phyloP scores from a whole-genome alignment of 2,888 invertebrate genomes.

The Sesia bembeciformis region DNA sequence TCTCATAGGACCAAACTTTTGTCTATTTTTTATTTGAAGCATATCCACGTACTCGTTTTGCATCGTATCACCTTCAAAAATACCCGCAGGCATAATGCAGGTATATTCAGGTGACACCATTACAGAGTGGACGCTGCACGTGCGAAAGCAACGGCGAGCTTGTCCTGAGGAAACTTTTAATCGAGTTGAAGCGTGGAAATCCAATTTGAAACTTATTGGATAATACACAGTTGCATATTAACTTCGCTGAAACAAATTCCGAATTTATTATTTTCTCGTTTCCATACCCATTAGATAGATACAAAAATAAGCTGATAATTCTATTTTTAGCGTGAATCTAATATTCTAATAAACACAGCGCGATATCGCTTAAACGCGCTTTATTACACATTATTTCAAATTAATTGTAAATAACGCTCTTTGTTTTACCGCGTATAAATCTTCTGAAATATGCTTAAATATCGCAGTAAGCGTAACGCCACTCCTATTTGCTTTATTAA shows the following conservation, averaged over 20 bases:
- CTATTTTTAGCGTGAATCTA: background rate
- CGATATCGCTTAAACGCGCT: constrained; percentile 14
- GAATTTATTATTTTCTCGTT: no score
- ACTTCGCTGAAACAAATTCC: background rate
- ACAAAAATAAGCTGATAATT: no score
- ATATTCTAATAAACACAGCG: background rate
- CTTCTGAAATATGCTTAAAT: constrained; percentile 48
- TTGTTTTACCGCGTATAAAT: constrained; percentile 46
- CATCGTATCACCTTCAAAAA: no score
- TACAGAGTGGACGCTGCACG: constrained; percentile 1
- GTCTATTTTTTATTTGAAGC: no score
- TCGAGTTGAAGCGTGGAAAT: constrained; percentile 36
- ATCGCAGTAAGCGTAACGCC: constrained; percentile 35
- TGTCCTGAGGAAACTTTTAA: constrained; percentile 32
- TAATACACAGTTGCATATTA: constrained; percentile 14
- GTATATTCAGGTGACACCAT: background rate
- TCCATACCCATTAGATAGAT: no score
- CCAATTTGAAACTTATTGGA: constrained; percentile 16
- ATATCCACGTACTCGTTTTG: no score
- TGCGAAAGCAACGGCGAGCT: constrained; percentile 13
- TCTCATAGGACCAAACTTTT: no score
- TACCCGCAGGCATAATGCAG: background rate
- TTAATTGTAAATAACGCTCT: constrained; percentile 49
- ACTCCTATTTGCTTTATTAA: constrained; percentile 60
- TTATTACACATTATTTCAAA: constrained; percentile 43